phyloP scores from a whole-genome alignment of 2,113 vertebrate genomes.

The Mus musculus region DNA sequence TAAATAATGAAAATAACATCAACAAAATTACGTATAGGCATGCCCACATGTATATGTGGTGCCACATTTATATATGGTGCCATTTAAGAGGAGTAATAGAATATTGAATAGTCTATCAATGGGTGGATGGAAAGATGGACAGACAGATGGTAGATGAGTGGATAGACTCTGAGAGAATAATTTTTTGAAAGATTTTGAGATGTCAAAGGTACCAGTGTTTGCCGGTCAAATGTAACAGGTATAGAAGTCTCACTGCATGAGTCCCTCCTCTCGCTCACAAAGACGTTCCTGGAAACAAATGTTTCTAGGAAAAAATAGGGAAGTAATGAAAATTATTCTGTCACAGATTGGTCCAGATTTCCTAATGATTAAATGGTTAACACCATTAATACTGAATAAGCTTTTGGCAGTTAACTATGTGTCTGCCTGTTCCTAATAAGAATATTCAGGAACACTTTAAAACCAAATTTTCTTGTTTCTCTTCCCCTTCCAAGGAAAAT shows the following conservation, averaged over 20 bases:
- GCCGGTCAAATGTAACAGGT: not conserved
- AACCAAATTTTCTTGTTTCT: constrained; percentile 39
- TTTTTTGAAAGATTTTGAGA: not conserved
- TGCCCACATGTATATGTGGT: not conserved
- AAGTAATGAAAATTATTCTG: constrained; percentile 19
- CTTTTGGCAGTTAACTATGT: not conserved
- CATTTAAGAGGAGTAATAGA: not conserved
- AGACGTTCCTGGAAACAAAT: not conserved
- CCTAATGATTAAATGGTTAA: not conserved
- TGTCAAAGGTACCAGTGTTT: not conserved
- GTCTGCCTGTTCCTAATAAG: not conserved
- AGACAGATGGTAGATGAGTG: not conserved
- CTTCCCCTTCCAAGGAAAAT: constrained; percentile 34
- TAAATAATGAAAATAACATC: constrained; percentile 37
- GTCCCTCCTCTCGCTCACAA: not conserved
- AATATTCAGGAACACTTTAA: not conserved
- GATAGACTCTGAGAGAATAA: not conserved
- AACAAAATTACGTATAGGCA: not conserved
- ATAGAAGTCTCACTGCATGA: not conserved
- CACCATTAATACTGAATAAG: not conserved
- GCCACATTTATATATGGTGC: not conserved
- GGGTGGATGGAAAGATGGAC: not conserved
- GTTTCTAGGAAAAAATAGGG: not conserved
- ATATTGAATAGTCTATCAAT: not conserved
- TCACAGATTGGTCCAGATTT: constrained; percentile 14